Percentiles rank a stretch among this genome's conserved stretches.
These are phyloP conservation scores for Parnassius mnemosyne DNA, from an alignment of 2,888 invertebrate species.

Conservation along the genomic window DNA sequence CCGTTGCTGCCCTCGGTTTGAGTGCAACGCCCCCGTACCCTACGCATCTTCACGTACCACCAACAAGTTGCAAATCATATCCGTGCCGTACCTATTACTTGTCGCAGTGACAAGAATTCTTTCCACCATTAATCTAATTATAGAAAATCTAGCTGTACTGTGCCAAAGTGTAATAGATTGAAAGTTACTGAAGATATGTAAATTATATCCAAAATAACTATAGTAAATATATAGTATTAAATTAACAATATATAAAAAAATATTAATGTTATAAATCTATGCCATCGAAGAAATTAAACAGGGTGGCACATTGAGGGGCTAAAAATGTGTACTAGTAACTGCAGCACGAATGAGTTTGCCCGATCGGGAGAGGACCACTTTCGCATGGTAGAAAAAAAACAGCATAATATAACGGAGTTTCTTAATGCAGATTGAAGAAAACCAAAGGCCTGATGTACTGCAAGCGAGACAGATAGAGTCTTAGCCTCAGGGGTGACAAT, in stretches of 20 bases:
- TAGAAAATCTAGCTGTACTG: slow-evolving; percentile 13
- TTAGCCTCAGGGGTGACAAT: too few species aligned
- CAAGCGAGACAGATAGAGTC: too few species aligned
- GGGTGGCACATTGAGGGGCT: too few species aligned
- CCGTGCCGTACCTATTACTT: slow-evolving; percentile 20
- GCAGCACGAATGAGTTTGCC: too few species aligned
- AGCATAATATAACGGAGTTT: too few species aligned
- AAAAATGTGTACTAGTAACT: not conserved
- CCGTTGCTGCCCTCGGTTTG: slow-evolving; percentile 71
- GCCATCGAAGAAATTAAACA: too few species aligned
- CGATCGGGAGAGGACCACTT: too few species aligned
- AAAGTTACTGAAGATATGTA: slow-evolving; percentile 5
- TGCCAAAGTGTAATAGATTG: slow-evolving; percentile 17
- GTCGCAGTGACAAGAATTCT: slow-evolving; percentile 3
- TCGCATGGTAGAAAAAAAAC: too few species aligned
- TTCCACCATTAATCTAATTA: slow-evolving; percentile 12
- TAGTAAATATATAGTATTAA: not conserved
- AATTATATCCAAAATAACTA: not conserved
- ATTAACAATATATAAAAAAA: not conserved
- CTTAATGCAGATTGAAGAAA: too few species aligned
- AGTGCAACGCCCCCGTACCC: slow-evolving; percentile 34
- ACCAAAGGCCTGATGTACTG: too few species aligned
- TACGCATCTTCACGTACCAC: slow-evolving; percentile 25
- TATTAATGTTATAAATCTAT: not conserved
- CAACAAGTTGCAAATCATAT: slow-evolving; percentile 23